phyloP scores from a whole-genome alignment of 2,888 invertebrate species.

The Hyposoter didymator region DNA sequence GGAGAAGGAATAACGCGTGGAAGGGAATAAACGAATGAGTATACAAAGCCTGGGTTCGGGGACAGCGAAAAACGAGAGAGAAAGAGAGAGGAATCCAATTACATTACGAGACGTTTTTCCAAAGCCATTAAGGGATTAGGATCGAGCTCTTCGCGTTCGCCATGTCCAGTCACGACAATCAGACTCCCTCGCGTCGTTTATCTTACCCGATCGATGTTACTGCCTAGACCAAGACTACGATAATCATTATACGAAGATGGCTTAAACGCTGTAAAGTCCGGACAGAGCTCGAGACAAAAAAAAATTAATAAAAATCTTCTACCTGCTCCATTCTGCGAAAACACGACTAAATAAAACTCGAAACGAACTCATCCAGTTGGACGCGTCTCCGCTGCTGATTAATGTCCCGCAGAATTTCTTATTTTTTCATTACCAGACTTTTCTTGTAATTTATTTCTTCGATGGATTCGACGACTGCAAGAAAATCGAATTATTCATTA shows the following conservation, averaged over 20 bases:
- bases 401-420: background rate
- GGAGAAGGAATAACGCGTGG: slow-evolving; percentile 23
- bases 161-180: slow-evolving; percentile 70
- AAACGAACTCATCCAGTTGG: background rate
- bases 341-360: background rate
- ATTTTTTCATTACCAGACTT: background rate
- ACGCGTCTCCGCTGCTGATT: background rate
- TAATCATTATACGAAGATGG: slow-evolving; percentile 50
- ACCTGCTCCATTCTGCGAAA: background rate
- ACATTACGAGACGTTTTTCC: slow-evolving; percentile 72
- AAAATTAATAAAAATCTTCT: slow-evolving; percentile 16
- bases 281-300: background rate
- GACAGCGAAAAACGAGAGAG: slow-evolving; percentile 50
- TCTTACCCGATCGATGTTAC: slow-evolving; percentile 60
- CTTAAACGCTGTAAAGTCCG: slow-evolving; percentile 31
- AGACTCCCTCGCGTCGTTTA: slow-evolving; percentile 68
- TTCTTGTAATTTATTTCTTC: background rate
- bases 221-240: slow-evolving; percentile 26
- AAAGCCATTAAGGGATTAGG: slow-evolving; percentile 72
- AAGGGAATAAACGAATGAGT: slow-evolving; percentile 45
- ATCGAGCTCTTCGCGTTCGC: slow-evolving; percentile 66
- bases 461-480: background rate
- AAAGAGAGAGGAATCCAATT: slow-evolving; percentile 69
- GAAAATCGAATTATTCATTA: background rate
- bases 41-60: slow-evolving; percentile 26